phyloP scores from a whole-genome alignment of 2,797 vertebrate species.

The Hipposideros larvatus region DNA sequence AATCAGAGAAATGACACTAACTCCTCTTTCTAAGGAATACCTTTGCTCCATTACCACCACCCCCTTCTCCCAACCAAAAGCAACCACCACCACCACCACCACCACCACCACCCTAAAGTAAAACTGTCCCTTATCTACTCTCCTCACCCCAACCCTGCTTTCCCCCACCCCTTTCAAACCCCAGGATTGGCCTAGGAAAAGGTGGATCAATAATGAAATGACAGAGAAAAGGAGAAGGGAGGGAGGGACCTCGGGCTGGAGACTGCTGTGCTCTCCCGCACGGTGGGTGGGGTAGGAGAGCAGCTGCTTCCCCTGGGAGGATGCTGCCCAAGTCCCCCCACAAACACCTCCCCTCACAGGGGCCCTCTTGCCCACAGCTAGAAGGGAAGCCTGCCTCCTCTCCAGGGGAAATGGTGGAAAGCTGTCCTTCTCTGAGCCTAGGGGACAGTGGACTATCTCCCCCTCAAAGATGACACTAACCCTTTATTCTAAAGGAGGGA shows the following conservation, averaged over 20 bases:
- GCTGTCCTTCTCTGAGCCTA: slow-evolving; percentile 55
- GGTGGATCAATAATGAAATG: slow-evolving; percentile 80
- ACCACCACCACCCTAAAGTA: neutral
- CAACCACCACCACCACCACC: slow-evolving; percentile 48
- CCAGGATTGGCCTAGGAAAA: slow-evolving; percentile 75
- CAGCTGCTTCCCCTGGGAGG: slow-evolving; percentile 82
- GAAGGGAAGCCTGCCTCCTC: slow-evolving; percentile 60
- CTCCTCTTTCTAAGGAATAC: slow-evolving; percentile 60
- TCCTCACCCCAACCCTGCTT: slow-evolving; percentile 45
- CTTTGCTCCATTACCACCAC: slow-evolving; percentile 55
- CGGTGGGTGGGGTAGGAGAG: slow-evolving; percentile 80
- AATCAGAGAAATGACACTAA: slow-evolving; percentile 25
- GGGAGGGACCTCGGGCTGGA: slow-evolving; percentile 64
- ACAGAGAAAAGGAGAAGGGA: slow-evolving; percentile 61
- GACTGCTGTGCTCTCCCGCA: slow-evolving; percentile 69
- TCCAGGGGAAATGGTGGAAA: slow-evolving; percentile 36
- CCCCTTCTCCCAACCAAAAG: slow-evolving; percentile 52
- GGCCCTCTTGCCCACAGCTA: slow-evolving; percentile 64
- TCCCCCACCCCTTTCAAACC: slow-evolving; percentile 53
- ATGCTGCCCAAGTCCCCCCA: slow-evolving; percentile 72
- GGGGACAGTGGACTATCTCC: slow-evolving; percentile 33
- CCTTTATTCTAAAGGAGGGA: slow-evolving; percentile 63
- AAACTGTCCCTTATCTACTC: slow-evolving; percentile 72
- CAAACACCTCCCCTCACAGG: slow-evolving; percentile 72
- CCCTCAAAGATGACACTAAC: slow-evolving; percentile 54